Conservation (phyloP, 1,140 invertebrate genomes). For the Drosophila aff. region DNA sequence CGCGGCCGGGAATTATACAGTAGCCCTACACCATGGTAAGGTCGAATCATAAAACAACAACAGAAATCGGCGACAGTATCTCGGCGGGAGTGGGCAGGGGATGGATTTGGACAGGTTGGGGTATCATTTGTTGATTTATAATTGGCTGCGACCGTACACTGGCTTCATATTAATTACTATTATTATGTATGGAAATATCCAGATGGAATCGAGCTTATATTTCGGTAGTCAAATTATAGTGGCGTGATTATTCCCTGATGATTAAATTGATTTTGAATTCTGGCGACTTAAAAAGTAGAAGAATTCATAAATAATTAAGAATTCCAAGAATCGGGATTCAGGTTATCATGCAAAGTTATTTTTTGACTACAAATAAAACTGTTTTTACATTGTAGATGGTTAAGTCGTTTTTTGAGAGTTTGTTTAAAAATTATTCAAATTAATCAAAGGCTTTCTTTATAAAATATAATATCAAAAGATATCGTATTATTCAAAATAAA, state of each 20-base stretch:
- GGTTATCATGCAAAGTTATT: background rate
- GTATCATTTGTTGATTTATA: constrained; percentile 48
- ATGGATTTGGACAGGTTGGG: constrained; percentile 24
- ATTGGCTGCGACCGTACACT: constrained; percentile 42
- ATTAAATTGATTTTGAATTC: constrained; percentile 39
- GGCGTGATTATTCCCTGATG: constrained; percentile 29
- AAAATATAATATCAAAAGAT: too few relatives aligned
- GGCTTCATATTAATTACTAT: constrained; percentile 49
- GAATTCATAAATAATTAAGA: constrained; percentile 3
- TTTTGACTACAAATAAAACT: background rate
- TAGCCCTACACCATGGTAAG: constrained; percentile 58
- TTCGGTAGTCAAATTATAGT: constrained; percentile 48
- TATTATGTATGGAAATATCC: constrained; percentile 52
- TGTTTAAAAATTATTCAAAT: too few relatives aligned
- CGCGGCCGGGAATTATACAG: constrained; percentile 63
- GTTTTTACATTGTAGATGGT: background rate
- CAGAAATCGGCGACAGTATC: constrained; percentile 27
- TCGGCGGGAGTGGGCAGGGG: constrained; percentile 7
- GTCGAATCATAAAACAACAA: constrained; percentile 26
- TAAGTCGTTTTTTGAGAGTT: too few relatives aligned
- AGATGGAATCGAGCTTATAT: constrained; percentile 17
- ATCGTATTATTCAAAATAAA: too few relatives aligned
- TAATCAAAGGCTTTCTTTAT: too few relatives aligned
- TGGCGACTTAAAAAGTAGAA: background rate
- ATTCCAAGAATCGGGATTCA: constrained; percentile 20